phyloP scores from a whole-genome alignment of 2,797 vertebrate species.

The Notolepis coatsorum region DNA sequence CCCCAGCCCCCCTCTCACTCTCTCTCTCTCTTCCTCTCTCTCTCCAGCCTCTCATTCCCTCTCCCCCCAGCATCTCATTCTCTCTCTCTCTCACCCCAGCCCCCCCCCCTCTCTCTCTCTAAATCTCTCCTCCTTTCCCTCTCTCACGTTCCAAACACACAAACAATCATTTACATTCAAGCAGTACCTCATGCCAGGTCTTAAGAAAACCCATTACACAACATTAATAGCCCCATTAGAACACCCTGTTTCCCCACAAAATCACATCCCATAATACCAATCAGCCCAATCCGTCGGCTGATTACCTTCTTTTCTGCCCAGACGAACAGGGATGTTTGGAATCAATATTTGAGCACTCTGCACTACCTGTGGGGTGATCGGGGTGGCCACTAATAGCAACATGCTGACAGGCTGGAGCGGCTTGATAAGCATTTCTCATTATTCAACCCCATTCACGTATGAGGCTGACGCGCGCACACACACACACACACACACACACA shows the following conservation, averaged over 20 bases:
- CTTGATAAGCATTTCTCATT: slow-evolving; percentile 84
- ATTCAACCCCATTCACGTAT: slow-evolving; percentile 59
- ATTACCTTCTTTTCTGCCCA: slow-evolving; percentile 50
- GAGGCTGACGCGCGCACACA: slow-evolving; percentile 13
- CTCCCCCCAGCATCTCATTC: neutral
- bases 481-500: neutral
- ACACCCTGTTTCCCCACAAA: slow-evolving; percentile 47
- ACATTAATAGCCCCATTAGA: slow-evolving; percentile 49
- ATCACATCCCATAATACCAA: slow-evolving; percentile 69
- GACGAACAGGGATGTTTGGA: slow-evolving; percentile 61
- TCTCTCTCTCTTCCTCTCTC: too few relatives aligned
- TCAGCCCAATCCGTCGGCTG: slow-evolving; percentile 62
- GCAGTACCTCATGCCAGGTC: slow-evolving; percentile 51
- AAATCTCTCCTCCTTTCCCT: neutral
- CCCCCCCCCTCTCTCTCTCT: neutral
- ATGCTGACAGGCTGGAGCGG: slow-evolving; percentile 73
- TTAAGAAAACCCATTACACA: slow-evolving; percentile 59
- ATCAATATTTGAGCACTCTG: slow-evolving; percentile 54
- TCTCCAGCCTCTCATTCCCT: neutral
- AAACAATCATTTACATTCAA: slow-evolving; percentile 57
- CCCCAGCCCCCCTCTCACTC: neutral
- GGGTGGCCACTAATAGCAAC: slow-evolving; percentile 65
- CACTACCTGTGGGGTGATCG: slow-evolving; percentile 74
- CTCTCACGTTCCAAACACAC: slow-evolving; percentile 11
- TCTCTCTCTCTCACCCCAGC: neutral